Percentiles rank a stretch among this genome's conserved stretches.
Evolutionary conservation across 2,888 invertebrate genomes (phyloP).

Genomic region (Conops quadrifasciatus): DNA sequence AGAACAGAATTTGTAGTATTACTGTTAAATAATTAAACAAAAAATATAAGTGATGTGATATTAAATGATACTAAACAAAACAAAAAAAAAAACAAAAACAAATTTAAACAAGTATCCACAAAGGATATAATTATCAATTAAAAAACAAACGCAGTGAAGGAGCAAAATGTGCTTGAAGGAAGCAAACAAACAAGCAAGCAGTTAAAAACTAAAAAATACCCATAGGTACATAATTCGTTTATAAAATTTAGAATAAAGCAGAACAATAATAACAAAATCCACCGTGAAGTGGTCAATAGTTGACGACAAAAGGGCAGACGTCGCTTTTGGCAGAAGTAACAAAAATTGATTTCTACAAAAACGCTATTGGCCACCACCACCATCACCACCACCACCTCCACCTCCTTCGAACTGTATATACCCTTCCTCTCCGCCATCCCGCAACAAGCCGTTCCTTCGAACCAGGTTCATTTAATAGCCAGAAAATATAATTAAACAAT

Average conservation of each 20-base stretch:
- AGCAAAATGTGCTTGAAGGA: conserved; percentile 1
- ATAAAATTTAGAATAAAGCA: conserved; percentile 17
- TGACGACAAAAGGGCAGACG: too few relatives aligned
- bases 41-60: conserved; percentile 55
- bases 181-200: too few relatives aligned
- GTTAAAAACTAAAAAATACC: conserved; percentile 9
- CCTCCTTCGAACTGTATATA: background rate
- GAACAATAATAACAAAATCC: too few relatives aligned
- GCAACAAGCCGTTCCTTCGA: background rate
- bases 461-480: too few relatives aligned
- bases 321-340: too few relatives aligned
- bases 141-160: conserved; percentile 27
- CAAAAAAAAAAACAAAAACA: conserved; percentile 41
- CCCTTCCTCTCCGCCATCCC: background rate
- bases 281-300: too few relatives aligned
- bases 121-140: conserved; percentile 33
- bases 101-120: conserved; percentile 38
- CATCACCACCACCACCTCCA: background rate
- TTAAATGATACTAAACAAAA: conserved; percentile 51
- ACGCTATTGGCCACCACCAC: too few relatives aligned
- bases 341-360: too few relatives aligned
- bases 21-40: conserved; percentile 43
- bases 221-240: conserved; percentile 34
- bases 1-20: conserved; percentile 34
- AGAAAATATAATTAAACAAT: too few relatives aligned